Base-by-base conservation (phyloP, 2,888 invertebrate genomes). In the Tethea ocularis region DNA sequence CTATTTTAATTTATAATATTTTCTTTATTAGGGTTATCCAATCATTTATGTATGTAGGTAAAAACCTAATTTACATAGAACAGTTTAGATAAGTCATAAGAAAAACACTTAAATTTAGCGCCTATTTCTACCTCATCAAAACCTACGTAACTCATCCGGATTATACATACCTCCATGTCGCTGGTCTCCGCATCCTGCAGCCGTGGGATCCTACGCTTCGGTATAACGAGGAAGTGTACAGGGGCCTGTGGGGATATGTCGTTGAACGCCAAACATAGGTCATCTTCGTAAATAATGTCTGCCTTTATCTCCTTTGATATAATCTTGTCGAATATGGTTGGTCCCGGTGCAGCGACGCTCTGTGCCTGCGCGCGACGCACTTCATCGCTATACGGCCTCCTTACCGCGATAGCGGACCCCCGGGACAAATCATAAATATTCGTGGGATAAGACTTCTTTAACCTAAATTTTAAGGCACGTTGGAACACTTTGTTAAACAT, bases 171-270 rank as follows among this genome's bases (percentile, higher is more conserved):
- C 83, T 94, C 89, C 68, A 94, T 91, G 82, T 97, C 96, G 71
- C 94, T 94, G 0, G 78, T 82, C 41, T 94, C 94, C 1, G 91
- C 90, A 29, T 95, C 94, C 65, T 95, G 94, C 46, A 97, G 80
- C 77, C 94, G 94, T 0, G 95, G 86, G 64, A 98, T 96, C 56
- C 95, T 90, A 68, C 94, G 94, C 82, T 96, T 97, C 0, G 97
- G 97, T 66, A 98, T 96, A 6, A 98, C 96, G 7, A 98, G 91
- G 79, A 97, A 97, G 86, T 98, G 98, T 0, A 95, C 94, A 0
- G 97, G 97, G 0, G 97, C 97, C 82, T 97, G 97, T 0, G 97
- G 97, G 46, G 94, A 89, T 4, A 97, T 88, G 84, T 98, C 97
- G 72, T 96, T 95, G 84, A 98, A 97, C 1, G 97, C 97, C 56